Conservation (phyloP, 2,797 vertebrate species). For the Heterohyrax brucei region DNA sequence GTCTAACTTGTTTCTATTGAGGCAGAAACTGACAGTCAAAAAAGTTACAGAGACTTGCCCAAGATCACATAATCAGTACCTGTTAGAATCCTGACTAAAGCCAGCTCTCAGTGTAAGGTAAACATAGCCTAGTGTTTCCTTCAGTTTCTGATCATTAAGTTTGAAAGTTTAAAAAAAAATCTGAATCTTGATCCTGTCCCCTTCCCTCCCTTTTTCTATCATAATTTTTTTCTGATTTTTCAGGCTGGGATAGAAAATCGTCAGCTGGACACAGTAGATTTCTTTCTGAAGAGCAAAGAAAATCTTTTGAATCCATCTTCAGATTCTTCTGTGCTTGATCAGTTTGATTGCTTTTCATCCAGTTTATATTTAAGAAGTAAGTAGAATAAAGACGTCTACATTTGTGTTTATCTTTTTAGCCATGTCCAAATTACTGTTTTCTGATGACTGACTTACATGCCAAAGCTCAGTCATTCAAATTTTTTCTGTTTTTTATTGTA, state of each 20-base stretch:
- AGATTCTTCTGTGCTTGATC: conserved; percentile 84
- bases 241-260: conserved; percentile 98
- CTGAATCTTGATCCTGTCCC: background rate
- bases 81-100: background rate
- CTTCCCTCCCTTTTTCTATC: background rate
- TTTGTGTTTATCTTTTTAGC: conserved; percentile 47
- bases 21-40: background rate
- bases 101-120: background rate
- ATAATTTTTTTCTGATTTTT: background rate
- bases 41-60: background rate
- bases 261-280: conserved; percentile 97
- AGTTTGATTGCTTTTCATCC: conserved; percentile 75
- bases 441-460: conserved; percentile 3
- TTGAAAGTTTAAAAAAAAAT: conserved; percentile 24
- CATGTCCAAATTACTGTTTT: conserved; percentile 64
- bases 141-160: background rate
- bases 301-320: conserved; percentile 91
- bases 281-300: conserved; percentile 98
- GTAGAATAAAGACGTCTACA: conserved; percentile 72
- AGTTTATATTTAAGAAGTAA: conserved; percentile 92
- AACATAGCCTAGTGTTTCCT: background rate
- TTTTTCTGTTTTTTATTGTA: too few species aligned
- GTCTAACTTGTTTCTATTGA: conserved; percentile 32
- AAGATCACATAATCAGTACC: background rate
- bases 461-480: background rate